These are phyloP conservation scores for Rhynchotus rufescens DNA, from an alignment of 2,797 vertebrate species.

Conservation along the genomic window DNA sequence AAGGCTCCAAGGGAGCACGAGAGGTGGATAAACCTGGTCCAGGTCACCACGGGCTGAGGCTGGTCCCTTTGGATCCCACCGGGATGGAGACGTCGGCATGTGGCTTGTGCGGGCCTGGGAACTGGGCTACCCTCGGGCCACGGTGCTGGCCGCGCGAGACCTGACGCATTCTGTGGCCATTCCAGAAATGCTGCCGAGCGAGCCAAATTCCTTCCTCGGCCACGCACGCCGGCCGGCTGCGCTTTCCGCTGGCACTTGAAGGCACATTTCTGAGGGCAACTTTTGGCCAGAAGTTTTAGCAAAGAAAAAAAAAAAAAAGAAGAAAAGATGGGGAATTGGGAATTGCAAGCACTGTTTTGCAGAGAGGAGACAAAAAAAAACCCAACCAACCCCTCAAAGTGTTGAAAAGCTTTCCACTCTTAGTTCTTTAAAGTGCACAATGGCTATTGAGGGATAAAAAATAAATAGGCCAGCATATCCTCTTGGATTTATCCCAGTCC, in stretches of 20 bases:
- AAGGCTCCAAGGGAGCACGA: neutral
- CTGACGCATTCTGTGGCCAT: neutral
- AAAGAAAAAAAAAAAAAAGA: too few species aligned
- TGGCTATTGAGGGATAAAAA: slow-evolving; percentile 31
- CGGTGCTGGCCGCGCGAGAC: neutral
- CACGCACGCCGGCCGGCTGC: neutral
- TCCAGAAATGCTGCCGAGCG: neutral
- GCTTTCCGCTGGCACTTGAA: slow-evolving; percentile 14
- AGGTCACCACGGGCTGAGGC: neutral
- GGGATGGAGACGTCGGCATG: neutral
- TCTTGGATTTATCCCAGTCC: slow-evolving; percentile 19
- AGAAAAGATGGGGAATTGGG: neutral
- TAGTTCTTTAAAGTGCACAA: slow-evolving; percentile 23
- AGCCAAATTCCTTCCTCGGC: slow-evolving; percentile 25
- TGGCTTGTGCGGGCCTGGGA: neutral
- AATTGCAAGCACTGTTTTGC: neutral
- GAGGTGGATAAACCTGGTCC: neutral
- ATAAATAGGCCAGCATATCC: neutral
- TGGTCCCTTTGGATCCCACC: neutral
- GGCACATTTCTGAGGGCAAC: neutral
- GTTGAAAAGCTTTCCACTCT: neutral
- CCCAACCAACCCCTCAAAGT: neutral
- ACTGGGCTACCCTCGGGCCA: neutral
- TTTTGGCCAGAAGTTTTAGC: slow-evolving; percentile 1
- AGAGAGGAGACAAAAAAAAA: neutral